Percentiles rank a stretch among this genome's conserved stretches.
Evolutionary conservation across 2,113 vertebrate species (phyloP).

Genomic region (Colossoma macropomum): DNA sequence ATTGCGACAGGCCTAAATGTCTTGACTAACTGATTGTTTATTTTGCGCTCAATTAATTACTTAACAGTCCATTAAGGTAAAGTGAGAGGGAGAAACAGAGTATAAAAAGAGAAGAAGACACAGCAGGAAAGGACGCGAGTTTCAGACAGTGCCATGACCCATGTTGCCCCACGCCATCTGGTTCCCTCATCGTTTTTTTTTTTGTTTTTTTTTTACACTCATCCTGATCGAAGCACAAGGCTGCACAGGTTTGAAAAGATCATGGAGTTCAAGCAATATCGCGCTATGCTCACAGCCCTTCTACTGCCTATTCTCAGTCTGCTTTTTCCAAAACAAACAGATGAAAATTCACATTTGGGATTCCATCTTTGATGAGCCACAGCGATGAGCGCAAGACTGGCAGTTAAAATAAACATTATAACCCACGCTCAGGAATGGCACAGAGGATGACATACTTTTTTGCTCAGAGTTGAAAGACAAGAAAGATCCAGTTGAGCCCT

Average conservation of each 20-base stretch:
- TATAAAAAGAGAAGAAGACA: not conserved
- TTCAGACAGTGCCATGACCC: conserved; percentile 35
- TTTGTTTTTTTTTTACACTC: too few relatives aligned
- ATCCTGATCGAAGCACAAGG: not conserved
- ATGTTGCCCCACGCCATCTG: conserved; percentile 46
- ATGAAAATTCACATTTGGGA: not conserved
- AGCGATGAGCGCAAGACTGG: not conserved
- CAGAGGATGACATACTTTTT: not conserved
- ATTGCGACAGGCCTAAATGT: too few relatives aligned
- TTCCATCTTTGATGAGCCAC: not conserved
- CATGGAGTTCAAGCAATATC: not conserved
- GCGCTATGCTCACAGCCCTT: too few relatives aligned
- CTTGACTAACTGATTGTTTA: too few relatives aligned
- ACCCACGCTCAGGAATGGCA: not conserved
- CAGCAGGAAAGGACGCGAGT: conserved; percentile 11
- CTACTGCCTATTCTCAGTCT: too few relatives aligned
- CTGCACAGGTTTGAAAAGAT: not conserved
- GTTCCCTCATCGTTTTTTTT: not conserved
- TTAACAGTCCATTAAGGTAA: not conserved
- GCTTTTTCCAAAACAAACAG: too few relatives aligned
- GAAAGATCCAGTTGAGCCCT: not conserved
- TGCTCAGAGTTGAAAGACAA: not conserved
- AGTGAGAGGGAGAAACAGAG: not conserved
- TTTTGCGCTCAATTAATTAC: not conserved
- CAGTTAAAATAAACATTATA: not conserved